Base-by-base conservation (phyloP, 2,113 vertebrate genomes). In the Pangasianodon hypophthalmus region DNA sequence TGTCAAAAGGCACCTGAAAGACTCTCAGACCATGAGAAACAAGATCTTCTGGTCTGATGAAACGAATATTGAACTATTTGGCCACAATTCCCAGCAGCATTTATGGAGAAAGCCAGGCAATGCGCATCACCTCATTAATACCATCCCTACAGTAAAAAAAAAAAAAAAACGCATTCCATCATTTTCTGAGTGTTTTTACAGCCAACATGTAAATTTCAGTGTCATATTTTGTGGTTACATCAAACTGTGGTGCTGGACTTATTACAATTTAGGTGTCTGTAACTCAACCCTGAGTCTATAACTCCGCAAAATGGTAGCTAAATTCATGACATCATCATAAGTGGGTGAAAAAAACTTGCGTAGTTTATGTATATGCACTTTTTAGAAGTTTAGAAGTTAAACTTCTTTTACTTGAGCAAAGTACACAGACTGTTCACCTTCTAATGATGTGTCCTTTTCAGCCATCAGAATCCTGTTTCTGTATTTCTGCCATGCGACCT, bases 401-500 rank as follows among this genome's bases (percentile, higher is more conserved):
- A 80, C 41, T 56, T 50, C 6, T 77, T 86, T 56, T 26, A 21
- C 29, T 26, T 14, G 11, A 18, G 18, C 29, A 44, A n/a, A 56
- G 24, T 18, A 14, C 29, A 19, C 32, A 69, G 87, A 52, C 46
- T 6, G 16, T 69, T 84, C 50, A 84, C 62, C 80, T 84, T n/a
- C 32, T 1, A 29, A 52, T 50, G 29, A 29, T 56, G 44, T 4
- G 41, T 69, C 32, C 75, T 80, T 79, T 67, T 81, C n/a, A 81
- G 73, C 44, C 73, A 19, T 41, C n/a, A 54, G 64, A 44, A 32
- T 37, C 4, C 48, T 41, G 41, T 19, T 67, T 44, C 46, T 62
- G 46, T 46, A 60, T 79, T 77, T 71, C 44, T 62, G 6, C 29
- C 67, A 52, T 21, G 3, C 18, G 52, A 90, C 84, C 89, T 90